Evolutionary conservation across 30 jellyfish, hydroid and myxozoan species (phyloP).

Genomic region (Cassiopea andromeda): DNA sequence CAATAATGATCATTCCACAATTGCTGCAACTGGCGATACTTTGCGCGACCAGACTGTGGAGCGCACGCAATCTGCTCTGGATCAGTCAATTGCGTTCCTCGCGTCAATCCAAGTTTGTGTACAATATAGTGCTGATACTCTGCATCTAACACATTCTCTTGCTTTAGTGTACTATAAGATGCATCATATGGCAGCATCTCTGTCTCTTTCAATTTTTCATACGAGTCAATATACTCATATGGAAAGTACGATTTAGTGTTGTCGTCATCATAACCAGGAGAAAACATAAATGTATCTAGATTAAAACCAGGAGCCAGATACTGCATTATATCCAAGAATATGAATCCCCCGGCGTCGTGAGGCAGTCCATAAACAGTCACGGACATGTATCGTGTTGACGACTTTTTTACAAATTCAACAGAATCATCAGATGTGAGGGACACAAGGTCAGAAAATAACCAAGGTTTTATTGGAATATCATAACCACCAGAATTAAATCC

Average conservation of each 20-base stretch:
- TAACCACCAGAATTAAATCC: slow-evolving; percentile 16
- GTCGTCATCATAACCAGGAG: not conserved
- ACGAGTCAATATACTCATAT: not conserved
- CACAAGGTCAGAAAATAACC: not conserved
- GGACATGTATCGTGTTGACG: not conserved
- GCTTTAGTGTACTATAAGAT: slow-evolving; percentile 2
- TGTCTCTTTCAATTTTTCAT: not conserved
- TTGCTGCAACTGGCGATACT: not conserved
- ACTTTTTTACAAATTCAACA: not conserved
- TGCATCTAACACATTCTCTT: slow-evolving; percentile 6
- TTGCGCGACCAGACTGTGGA: not conserved
- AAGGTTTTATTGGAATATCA: slow-evolving; percentile 16
- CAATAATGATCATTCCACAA: not conserved
- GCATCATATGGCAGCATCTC: slow-evolving; percentile 14
- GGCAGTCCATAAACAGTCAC: not conserved
- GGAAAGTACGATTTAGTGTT: not conserved
- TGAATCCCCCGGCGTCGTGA: not conserved
- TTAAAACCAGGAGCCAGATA: slow-evolving; percentile 23
- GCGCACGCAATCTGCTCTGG: not conserved
- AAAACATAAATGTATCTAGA: slow-evolving; percentile 6
- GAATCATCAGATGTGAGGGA: not conserved
- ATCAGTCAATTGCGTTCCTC: too few relatives aligned
- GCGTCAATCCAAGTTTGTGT: too few relatives aligned
- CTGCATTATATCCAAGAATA: slow-evolving; percentile 12
- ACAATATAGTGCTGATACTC: not conserved